Conservation (phyloP, 2,113 vertebrate genomes). For the Corythaixoides concolor region DNA sequence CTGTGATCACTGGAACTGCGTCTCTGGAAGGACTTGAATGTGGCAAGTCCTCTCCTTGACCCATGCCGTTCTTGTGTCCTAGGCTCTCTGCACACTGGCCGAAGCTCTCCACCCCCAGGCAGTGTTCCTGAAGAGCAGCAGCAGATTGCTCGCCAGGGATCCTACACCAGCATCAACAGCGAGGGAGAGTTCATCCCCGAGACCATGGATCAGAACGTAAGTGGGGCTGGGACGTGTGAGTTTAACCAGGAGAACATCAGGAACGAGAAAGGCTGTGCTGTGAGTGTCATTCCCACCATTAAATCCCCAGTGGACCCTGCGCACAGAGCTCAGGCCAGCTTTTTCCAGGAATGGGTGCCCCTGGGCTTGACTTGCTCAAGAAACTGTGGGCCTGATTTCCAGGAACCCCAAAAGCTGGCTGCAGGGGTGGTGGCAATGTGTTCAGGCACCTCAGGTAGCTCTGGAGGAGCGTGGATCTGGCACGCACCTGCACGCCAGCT, state of each 20-base stretch:
- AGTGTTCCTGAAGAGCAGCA: slow-evolving; percentile 91
- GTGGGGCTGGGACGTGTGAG: neutral
- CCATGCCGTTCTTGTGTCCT: neutral
- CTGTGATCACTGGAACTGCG: accelerated
- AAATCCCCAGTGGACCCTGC: neutral
- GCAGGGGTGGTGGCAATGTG: neutral
- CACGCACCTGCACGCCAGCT: neutral
- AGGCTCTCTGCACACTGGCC: slow-evolving; percentile 90
- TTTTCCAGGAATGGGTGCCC: neutral
- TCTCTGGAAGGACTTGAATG: neutral
- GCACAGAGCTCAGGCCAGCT: neutral
- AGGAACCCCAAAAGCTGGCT: neutral
- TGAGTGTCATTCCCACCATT: accelerated
- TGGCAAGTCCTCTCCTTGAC: neutral
- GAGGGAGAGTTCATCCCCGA: slow-evolving; percentile 93
- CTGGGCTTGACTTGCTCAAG: accelerated
- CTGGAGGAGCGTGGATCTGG: neutral
- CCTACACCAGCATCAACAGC: slow-evolving; percentile 91
- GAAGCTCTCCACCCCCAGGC: slow-evolving; percentile 87
- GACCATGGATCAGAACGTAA: slow-evolving; percentile 83
- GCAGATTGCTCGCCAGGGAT: slow-evolving; percentile 90
- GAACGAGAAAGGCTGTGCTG: accelerated
- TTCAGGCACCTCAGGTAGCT: neutral
- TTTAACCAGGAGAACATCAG: accelerated
- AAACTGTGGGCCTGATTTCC: neutral